Evolutionary conservation across 2,888 invertebrate genomes (phyloP), one percentile per base, ranked within the genome.

Genomic region (Drosophila mimica): DNA sequence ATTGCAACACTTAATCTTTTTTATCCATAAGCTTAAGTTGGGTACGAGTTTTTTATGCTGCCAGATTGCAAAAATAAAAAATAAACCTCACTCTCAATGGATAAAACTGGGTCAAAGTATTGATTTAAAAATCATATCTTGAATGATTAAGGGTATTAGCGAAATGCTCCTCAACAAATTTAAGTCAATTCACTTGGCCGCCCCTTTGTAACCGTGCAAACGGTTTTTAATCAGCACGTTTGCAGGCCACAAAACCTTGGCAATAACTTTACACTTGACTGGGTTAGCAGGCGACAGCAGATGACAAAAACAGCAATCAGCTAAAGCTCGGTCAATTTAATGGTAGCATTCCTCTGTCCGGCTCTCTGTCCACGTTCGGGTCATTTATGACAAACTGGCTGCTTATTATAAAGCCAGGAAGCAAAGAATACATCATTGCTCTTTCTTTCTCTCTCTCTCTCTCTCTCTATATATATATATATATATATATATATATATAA

Each of bases 351-450:
- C 28, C 70, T 51, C 69, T 70, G 71, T 58, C 74, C 76, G 70
- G 76, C 17, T 8, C 38, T 13, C n/a, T 38, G 56, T 67, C 62
- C 76, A 78, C 71, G 71, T 74, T 69, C 58, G 38, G 67, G 75
- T 66, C 64, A 79, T 79, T 82, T 81, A 83, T 82, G 82, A 85
- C 88, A 83, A 89, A 89, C 89, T 83, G 82, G 79, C 72, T 76
- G 80, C 83, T 89, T 84, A 79, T 74, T 76, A 73, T 25, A 28
- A 76, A 69, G 61, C 60, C 62, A 65, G 53, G 49, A 53, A 63
- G 70, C 52, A 46, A 61, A 59, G 51, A 77, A 84, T 83, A 83
- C 76, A 87, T 84, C 82, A 76, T 69, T 49, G 53, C 56, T 40
- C 20, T 4, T 20, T 46, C 46, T 20, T 46, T 20, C 13, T 25